These are phyloP conservation scores for Panagrolaimus sp. DNA, from an alignment of 1,140 invertebrate species.

Conservation along the genomic window DNA sequence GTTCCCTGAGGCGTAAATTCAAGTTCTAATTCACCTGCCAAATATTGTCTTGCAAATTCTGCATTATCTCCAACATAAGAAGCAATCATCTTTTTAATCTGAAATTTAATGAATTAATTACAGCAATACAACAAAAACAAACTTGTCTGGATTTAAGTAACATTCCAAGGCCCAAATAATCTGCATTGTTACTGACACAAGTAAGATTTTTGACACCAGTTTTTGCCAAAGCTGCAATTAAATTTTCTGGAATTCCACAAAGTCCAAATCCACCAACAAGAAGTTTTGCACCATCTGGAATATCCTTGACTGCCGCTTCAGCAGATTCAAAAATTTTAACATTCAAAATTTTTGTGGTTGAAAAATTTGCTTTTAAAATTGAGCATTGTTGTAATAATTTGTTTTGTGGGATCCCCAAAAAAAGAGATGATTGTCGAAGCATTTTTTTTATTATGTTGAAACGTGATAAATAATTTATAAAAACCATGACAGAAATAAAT, in stretches of 20 bases:
- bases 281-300: constrained; percentile 77
- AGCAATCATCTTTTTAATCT: constrained; percentile 82
- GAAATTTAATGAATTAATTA: constrained; percentile 21
- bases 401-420: too few relatives aligned
- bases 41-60: constrained; percentile 89
- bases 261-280: constrained; percentile 90
- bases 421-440: too few relatives aligned
- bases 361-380: too few relatives aligned
- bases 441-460: too few relatives aligned
- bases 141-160: constrained; percentile 74
- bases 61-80: constrained; percentile 98
- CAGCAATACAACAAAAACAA: constrained; percentile 31
- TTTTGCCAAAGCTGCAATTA: constrained; percentile 76
- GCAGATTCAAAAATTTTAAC: constrained; percentile 69
- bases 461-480: too few relatives aligned
- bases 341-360: constrained; percentile 6
- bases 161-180: constrained; percentile 87
- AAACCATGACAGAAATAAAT: too few relatives aligned
- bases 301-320: constrained; percentile 77
- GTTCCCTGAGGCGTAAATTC: constrained; percentile 93
- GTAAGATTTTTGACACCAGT: constrained; percentile 74
- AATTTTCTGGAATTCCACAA: constrained; percentile 96
- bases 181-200: constrained; percentile 92
- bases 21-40: constrained; percentile 81
- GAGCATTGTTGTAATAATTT: too few relatives aligned